Evolutionary conservation across 2,888 invertebrate genomes (phyloP), one percentile per base, ranked within the genome.

Genomic region (Operophtera brumata): DNA sequence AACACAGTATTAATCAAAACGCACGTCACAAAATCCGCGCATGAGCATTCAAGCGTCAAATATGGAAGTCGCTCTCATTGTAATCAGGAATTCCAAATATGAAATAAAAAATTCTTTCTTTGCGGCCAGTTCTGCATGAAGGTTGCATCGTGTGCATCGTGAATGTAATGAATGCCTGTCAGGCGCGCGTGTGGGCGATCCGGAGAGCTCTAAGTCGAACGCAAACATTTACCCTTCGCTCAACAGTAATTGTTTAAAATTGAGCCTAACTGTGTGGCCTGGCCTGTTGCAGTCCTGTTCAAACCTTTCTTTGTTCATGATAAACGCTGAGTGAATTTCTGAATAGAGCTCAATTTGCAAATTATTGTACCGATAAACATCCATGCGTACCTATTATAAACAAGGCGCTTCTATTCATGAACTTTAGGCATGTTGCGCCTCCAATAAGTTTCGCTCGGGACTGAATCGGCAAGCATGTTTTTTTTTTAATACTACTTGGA

Each of bases 161-260:
- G 86, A 71, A 72, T 80, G 84, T 90, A 89, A 90, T 90, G 86
- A 87, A 83, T 86, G 83, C 85, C 87, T 89, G 89, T 86, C 89
- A 87, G 75, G 71, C 82, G 81, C 84, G 88, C 84, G 90, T 88
- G 90, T 90, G 90, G 89, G 86, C 89, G 87, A 78, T 80, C 76
- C 81, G 63, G 69, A 64, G 71, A 57, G 69, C 73, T 81, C 86
- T 86, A 87, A 87, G 84, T 86, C 87, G 87, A 87, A 89, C 71
- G 86, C 86, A 90, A 90, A 90, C 88, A 89, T 90, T 89, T 89
- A 82, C 89, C 86, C 84, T 85, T 84, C 86, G 85, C 84, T 84
- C 86, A 84, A 77, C 84, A 82, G 87, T 89, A 89, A 90, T 90
- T 90, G 90, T 90, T 89, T 88, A 89, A 90, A 90, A 90, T 90